Conservation (phyloP, 2,888 invertebrate species). For the Melanostoma scalare region DNA sequence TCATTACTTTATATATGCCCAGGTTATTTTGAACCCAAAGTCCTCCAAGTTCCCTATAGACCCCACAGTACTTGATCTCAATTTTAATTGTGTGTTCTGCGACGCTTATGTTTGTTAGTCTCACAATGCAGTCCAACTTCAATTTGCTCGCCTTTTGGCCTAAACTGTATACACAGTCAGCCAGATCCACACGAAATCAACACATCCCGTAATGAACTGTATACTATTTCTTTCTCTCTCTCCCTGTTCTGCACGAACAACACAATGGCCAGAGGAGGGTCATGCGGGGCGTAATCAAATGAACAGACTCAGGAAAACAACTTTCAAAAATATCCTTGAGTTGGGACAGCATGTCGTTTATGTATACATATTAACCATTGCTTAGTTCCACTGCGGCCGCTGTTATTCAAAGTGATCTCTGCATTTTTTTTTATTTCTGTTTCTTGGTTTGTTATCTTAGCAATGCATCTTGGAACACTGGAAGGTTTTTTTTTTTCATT, state of each 20-base stretch:
- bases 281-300: constrained; percentile 6
- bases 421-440: constrained; percentile 22
- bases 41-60: not conserved
- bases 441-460: constrained; percentile 51
- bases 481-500: constrained; percentile 15
- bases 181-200: constrained; percentile 3
- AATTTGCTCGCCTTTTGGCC: constrained; percentile 55
- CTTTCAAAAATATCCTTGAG: constrained; percentile 74
- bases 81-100: constrained; percentile 38
- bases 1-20: too few relatives aligned
- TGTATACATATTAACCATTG: constrained; percentile 30
- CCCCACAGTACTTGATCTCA: constrained; percentile 27
- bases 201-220: constrained; percentile 42
- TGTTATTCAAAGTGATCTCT: constrained; percentile 44
- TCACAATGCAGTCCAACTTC: constrained; percentile 31
- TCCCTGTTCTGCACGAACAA: not conserved
- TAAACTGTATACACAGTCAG: constrained; percentile 26
- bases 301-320: constrained; percentile 68
- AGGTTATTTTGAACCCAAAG: too few relatives aligned
- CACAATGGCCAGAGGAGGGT: not conserved
- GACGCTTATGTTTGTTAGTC: constrained; percentile 40
- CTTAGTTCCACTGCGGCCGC: constrained; percentile 1
- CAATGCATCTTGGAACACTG: constrained; percentile 54
- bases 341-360: constrained; percentile 65
- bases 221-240: not conserved